Conservation (phyloP, 30 jellyfish, hydroid and myxozoan species). For the Morbakka virulenta region DNA sequence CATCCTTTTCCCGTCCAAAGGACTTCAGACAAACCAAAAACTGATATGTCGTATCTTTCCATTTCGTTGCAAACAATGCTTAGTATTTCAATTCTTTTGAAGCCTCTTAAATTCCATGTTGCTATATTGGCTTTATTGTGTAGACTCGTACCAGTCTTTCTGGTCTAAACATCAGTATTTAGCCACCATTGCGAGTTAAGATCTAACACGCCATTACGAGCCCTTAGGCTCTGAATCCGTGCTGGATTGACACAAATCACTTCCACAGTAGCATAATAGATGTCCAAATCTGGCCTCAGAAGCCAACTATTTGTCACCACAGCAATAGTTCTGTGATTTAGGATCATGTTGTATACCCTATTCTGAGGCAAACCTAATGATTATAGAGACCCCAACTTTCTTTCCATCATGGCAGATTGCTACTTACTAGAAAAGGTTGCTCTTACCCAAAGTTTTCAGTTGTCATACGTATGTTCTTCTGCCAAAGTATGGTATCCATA, state of each 20-base stretch:
- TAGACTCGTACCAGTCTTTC: no score
- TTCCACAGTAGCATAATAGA: constrained; percentile 13
- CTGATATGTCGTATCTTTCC: no score
- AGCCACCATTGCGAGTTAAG: no score
- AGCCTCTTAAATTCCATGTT: no score
- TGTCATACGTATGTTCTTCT: constrained; percentile 6
- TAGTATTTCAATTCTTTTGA: no score
- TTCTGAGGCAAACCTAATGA: constrained; percentile 9
- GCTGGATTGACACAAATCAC: constrained; percentile 14
- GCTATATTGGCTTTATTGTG: no score
- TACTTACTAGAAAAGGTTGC: constrained; percentile 6
- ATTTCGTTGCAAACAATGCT: no score
- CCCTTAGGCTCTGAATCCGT: constrained; percentile 6
- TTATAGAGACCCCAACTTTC: constrained; percentile 12
- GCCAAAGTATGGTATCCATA: constrained; percentile 5
- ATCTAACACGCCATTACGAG: neutral
- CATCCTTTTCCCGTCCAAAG: no score
- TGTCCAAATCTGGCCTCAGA: constrained; percentile 24
- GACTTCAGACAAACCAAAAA: no score
- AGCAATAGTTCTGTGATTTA: neutral
- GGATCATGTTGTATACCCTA: constrained; percentile 9
- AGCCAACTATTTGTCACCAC: constrained; percentile 26
- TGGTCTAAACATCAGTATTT: constrained; percentile 17
- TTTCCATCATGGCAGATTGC: constrained; percentile 12
- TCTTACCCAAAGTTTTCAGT: constrained; percentile 1